These are phyloP conservation scores for Tineola bisselliella DNA, from an alignment of 2,888 invertebrate genomes.

Conservation along the genomic window DNA sequence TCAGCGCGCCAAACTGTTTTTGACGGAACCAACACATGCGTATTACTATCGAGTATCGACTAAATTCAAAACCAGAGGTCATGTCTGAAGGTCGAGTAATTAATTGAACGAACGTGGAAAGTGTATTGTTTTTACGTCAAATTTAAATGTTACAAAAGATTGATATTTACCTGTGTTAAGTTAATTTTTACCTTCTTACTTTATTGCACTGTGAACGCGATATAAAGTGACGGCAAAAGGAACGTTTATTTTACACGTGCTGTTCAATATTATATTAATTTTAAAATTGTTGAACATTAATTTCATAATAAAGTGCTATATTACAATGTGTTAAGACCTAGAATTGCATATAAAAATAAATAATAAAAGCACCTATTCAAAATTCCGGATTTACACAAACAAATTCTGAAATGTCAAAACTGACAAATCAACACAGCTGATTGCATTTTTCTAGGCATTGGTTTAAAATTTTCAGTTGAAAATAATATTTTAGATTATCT, in stretches of 20 bases:
- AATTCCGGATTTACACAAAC: neutral
- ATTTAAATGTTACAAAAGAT: neutral
- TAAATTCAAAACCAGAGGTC: constrained; percentile 31
- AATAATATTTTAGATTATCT: no score
- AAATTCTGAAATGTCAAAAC: neutral
- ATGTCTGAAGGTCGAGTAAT: constrained; percentile 39
- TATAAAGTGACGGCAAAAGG: neutral
- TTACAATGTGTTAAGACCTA: neutral
- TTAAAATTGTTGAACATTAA: neutral
- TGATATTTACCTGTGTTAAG: neutral
- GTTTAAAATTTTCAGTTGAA: no score
- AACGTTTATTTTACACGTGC: neutral
- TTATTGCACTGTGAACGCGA: neutral
- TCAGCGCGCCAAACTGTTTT: constrained; percentile 59
- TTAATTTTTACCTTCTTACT: neutral
- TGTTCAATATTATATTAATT: neutral
- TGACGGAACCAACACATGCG: constrained; percentile 54
- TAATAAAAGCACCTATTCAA: neutral
- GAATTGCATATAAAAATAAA: neutral
- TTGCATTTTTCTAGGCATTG: neutral
- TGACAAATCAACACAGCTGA: neutral
- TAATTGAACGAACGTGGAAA: neutral
- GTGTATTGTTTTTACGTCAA: neutral
- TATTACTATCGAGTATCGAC: constrained; percentile 16
- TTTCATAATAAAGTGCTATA: neutral